A percentile compares a stretch with the other conserved stretches of the same genome.
Evolutionary conservation across 2,888 invertebrate species (phyloP).

Genomic region (Cistogaster globosa): DNA sequence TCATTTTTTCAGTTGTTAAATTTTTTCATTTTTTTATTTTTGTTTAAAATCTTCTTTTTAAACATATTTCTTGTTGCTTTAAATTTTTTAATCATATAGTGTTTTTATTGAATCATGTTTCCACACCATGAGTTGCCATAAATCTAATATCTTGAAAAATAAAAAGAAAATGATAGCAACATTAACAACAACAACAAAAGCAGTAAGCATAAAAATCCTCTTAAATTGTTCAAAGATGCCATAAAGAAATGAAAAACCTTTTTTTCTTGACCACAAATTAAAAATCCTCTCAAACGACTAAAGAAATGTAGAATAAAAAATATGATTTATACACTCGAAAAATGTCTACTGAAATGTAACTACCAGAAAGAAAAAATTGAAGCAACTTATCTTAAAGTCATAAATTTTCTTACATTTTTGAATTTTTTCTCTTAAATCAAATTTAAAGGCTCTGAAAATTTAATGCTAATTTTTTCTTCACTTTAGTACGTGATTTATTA

Average conservation of each 20-base stretch:
- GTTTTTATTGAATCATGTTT: slow-evolving; percentile 72
- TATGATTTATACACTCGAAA: slow-evolving; percentile 41
- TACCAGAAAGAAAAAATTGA: no score
- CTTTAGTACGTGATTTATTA: no score
- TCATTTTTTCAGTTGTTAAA: slow-evolving; percentile 25
- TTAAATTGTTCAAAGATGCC: slow-evolving; percentile 42
- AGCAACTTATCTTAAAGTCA: no score
- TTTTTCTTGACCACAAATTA: slow-evolving; percentile 55
- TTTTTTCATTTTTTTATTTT: neutral
- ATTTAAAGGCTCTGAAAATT: no score
- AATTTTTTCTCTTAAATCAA: no score
- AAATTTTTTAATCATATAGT: slow-evolving; percentile 64
- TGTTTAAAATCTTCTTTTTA: slow-evolving; percentile 28
- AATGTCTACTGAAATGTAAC: neutral
- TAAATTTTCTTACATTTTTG: no score
- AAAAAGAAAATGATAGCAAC: slow-evolving; percentile 13
- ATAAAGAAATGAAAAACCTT: slow-evolving; percentile 35
- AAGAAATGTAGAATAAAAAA: slow-evolving; percentile 22
- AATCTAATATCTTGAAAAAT: slow-evolving; percentile 72
- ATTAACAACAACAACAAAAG: slow-evolving; percentile 6
- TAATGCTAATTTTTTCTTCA: neutral
- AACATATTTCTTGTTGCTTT: slow-evolving; percentile 39
- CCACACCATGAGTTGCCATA: slow-evolving; percentile 75
- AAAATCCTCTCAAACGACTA: slow-evolving; percentile 46
- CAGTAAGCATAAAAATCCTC: slow-evolving; percentile 6